Conservation (phyloP, 2,888 invertebrate genomes). For the Tipula unca region DNA sequence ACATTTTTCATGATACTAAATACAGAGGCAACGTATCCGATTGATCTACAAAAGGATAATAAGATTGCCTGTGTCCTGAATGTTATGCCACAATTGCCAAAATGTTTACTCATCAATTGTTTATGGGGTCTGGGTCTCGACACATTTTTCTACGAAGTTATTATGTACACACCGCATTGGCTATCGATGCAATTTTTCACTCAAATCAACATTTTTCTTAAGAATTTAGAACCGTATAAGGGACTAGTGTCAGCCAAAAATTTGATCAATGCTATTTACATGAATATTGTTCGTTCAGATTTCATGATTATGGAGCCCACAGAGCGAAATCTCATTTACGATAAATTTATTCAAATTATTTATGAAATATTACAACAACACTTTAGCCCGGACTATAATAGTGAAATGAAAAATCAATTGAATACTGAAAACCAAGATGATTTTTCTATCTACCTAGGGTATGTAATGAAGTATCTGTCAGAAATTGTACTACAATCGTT, state of each 20-base stretch:
- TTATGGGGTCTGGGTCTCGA: constrained; percentile 33
- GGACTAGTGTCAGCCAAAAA: constrained; percentile 30
- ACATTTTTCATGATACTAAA: constrained; percentile 33
- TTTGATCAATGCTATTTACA: constrained; percentile 30
- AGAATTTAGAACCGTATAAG: constrained; percentile 32
- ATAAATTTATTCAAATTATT: constrained; percentile 31
- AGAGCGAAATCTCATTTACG: constrained; percentile 31
- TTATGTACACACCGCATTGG: constrained; percentile 33
- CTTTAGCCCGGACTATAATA: constrained; percentile 32
- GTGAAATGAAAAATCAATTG: constrained; percentile 18
- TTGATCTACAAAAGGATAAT: constrained; percentile 30
- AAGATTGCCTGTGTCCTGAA: constrained; percentile 31
- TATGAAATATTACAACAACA: constrained; percentile 33
- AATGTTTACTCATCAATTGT: constrained; percentile 31
- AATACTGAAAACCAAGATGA: constrained; percentile 31
- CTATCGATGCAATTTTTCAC: constrained; percentile 33
- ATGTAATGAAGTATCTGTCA: constrained; percentile 31
- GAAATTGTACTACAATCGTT: constrained; percentile 31
- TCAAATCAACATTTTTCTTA: constrained; percentile 30
- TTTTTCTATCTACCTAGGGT: constrained; percentile 32
- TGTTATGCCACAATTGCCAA: constrained; percentile 32
- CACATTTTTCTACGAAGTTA: constrained; percentile 32
- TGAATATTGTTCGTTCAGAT: constrained; percentile 31
- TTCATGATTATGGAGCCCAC: constrained; percentile 29
- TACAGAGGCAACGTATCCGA: constrained; percentile 33